Base-by-base conservation (phyloP, 2,888 invertebrate genomes). In the Pseudanteris insignis region DNA sequence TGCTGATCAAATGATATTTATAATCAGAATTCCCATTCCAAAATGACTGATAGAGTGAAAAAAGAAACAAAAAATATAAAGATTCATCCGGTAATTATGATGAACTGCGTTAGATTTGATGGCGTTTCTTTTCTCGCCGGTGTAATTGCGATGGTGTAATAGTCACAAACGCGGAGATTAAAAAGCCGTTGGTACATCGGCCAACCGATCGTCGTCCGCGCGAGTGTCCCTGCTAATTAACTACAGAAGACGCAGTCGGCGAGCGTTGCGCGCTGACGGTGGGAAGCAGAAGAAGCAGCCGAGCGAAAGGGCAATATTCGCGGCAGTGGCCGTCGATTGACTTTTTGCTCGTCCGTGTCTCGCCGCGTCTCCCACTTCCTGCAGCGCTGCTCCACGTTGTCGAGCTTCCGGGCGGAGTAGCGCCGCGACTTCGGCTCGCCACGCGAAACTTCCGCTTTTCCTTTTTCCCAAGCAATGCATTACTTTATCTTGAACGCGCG, bases 171-270 rank as follows among this genome's bases (percentile, higher is more conserved):
- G 55, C 61, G 54, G 60, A 58, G 70, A 71, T 73, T 74, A 75
- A 74, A 74, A 74, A 73, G 73, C 70, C 71, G 63, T 65, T 66
- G 68, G 71, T 73, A 73, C 74, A 74, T 73, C 69, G 71, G 66
- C 69, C 65, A 66, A 64, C 67, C 71, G 74, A 74, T 74, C 72
- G 64, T 65, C 55, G 63, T 65, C 51, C 47, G 46, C 41, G 12
- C 38, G 41, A 53, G 43, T 26, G 36, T 30, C 33, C 69, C 69
- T 66, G 73, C 73, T 75, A 75, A 75, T 75, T 75, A 75, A 75
- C 75, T 75, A 73, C 75, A 71, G 71, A 67, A 68, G 67, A 68
- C 61, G 53, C 50, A 63, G 64, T 59, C 63, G 50, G 64, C 40
- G 62, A 53, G 59, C 30, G 11, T 29, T 28, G 41, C 28, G 41